A percentile compares a stretch with the other conserved stretches of the same genome.
These are phyloP conservation scores for Ailurus styani DNA, from an alignment of 2,113 vertebrate species.

Conservation along the genomic window DNA sequence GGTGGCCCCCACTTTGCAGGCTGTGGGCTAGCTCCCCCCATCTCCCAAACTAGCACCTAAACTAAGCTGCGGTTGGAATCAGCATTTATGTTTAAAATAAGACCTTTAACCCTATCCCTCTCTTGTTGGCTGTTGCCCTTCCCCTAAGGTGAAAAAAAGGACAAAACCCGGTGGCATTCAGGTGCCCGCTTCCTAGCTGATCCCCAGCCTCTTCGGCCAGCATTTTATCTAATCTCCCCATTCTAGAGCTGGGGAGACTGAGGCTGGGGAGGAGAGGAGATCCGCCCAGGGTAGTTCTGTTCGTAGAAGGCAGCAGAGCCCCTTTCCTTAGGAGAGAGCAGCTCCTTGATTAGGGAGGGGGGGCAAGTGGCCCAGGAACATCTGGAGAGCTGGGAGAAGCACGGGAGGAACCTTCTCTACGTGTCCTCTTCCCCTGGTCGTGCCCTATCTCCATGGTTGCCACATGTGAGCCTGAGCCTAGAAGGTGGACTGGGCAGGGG, in stretches of 20 bases:
- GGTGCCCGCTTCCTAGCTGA: not conserved
- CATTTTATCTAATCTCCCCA: not conserved
- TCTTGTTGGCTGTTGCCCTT: not conserved
- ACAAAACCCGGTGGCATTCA: not conserved
- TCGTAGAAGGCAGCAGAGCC: not conserved
- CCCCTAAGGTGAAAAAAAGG: not conserved
- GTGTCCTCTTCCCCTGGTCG: rapidly evolving
- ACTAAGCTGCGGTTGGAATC: not conserved
- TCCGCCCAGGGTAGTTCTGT: not conserved
- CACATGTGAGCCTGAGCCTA: not conserved
- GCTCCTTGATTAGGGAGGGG: not conserved
- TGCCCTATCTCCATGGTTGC: not conserved
- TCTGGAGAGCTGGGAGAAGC: not conserved
- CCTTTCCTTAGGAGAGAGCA: not conserved
- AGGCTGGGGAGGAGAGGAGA: not conserved
- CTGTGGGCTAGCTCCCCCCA: not conserved
- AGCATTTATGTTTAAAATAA: not conserved
- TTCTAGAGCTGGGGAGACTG: not conserved
- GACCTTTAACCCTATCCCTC: not conserved
- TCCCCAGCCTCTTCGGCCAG: not conserved
- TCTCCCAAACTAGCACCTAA: not conserved
- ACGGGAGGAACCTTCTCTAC: rapidly evolving
- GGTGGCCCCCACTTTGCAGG: not conserved
- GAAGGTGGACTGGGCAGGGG: not conserved
- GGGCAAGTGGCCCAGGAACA: not conserved